These are phyloP conservation scores for Strigamia transsilvanica DNA, from an alignment of 2,888 invertebrate species.

Conservation along the genomic window DNA sequence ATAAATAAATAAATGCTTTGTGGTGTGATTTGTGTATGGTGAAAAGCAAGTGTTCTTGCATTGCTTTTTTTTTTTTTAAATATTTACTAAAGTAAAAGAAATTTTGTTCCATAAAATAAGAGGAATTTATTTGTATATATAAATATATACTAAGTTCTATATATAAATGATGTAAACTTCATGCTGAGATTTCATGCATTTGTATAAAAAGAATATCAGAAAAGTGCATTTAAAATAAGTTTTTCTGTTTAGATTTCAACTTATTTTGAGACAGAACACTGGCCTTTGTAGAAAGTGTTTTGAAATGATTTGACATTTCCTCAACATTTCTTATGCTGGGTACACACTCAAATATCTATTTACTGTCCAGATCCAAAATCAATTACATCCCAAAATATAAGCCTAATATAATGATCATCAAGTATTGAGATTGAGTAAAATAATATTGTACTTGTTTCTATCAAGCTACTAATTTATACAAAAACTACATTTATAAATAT, in stretches of 20 bases:
- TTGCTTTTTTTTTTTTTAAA: not conserved
- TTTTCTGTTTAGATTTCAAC: slow-evolving; percentile 34
- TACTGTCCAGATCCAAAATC: slow-evolving; percentile 49
- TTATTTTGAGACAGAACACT: slow-evolving; percentile 47
- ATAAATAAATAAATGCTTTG: slow-evolving; percentile 7
- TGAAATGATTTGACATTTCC: slow-evolving; percentile 47
- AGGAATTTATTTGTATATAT: no score
- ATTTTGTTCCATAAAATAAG: not conserved
- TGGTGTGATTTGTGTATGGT: slow-evolving; percentile 29
- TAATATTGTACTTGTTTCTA: not conserved
- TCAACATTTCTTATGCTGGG: slow-evolving; percentile 48
- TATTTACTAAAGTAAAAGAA: not conserved
- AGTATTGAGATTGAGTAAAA: slow-evolving; percentile 28
- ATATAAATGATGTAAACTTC: not conserved
- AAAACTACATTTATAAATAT: slow-evolving; percentile 46
- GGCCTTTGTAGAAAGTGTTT: slow-evolving; percentile 45
- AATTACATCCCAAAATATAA: slow-evolving; percentile 48
- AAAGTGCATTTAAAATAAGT: slow-evolving; percentile 29
- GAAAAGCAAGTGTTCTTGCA: slow-evolving; percentile 49
- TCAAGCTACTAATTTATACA: slow-evolving; percentile 43
- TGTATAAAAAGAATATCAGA: not conserved
- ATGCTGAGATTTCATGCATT: slow-evolving; percentile 32
- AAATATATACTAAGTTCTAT: not conserved
- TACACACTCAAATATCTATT: slow-evolving; percentile 49
- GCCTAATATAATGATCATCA: slow-evolving; percentile 33